These are phyloP conservation scores for Clytia hemisphaerica DNA, from an alignment of 30 jellyfish, hydroid and myxozoan genomes.

Conservation along the genomic window DNA sequence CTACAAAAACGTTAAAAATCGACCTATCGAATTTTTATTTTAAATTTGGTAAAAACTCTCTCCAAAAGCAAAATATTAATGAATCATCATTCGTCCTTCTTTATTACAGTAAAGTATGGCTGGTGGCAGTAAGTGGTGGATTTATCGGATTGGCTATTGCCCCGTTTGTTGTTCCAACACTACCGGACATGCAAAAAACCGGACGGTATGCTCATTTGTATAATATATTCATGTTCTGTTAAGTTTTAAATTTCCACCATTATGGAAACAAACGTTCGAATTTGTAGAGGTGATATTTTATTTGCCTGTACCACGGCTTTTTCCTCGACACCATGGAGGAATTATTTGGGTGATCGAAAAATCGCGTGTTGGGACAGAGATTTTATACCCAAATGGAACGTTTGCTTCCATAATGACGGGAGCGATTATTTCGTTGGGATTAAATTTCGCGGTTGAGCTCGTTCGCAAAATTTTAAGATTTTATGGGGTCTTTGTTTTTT, in stretches of 20 bases:
- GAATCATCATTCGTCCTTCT: background rate
- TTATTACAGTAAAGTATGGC: conserved; percentile 42
- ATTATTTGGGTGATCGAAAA: too few species aligned
- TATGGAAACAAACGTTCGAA: background rate
- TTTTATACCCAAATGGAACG: too few species aligned
- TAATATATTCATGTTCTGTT: background rate
- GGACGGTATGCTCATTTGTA: conserved; percentile 65
- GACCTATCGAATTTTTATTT: too few species aligned
- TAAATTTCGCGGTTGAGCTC: too few species aligned
- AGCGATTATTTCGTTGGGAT: too few species aligned
- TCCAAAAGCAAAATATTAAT: too few species aligned
- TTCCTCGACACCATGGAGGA: background rate
- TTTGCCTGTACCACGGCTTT: background rate
- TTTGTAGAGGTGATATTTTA: background rate
- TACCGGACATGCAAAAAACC: conserved; percentile 50
- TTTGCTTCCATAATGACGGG: too few species aligned
- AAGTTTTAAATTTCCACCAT: background rate
- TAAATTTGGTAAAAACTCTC: too few species aligned
- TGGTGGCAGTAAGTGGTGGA: conserved; percentile 54
- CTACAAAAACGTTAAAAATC: too few species aligned
- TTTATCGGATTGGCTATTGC: conserved; percentile 51
- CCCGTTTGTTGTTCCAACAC: conserved; percentile 55
- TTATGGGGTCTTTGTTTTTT: background rate
- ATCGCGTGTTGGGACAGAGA: too few species aligned
- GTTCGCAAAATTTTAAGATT: too few species aligned